Evolutionary conservation across 2,797 vertebrate genomes (phyloP).

Genomic region (Ispidina picta): DNA sequence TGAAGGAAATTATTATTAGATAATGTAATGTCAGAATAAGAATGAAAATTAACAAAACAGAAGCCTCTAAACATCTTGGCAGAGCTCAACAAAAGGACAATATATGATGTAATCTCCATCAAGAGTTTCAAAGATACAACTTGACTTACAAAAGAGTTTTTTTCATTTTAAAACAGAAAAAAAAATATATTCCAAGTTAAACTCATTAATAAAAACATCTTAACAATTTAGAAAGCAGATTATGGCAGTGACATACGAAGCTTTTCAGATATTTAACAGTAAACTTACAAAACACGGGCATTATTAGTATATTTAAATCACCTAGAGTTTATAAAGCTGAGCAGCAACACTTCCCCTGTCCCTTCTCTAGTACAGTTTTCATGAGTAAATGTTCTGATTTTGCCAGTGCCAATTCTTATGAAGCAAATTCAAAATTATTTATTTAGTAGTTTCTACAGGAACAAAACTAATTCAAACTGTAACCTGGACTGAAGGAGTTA

Average conservation of each 20-base stretch:
- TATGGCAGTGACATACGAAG: not conserved
- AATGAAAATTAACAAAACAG: not conserved
- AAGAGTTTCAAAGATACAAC: not conserved
- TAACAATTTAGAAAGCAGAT: not conserved
- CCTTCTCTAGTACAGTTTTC: not conserved
- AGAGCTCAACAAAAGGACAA: not conserved
- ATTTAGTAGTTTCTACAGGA: constrained; percentile 37
- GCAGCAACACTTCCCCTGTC: not conserved
- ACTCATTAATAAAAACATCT: not conserved
- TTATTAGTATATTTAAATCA: not conserved
- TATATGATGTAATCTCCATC: not conserved
- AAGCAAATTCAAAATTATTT: constrained; percentile 49
- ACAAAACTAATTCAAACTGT: not conserved
- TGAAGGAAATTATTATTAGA: not conserved
- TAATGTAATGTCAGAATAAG: not conserved
- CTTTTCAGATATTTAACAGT: not conserved
- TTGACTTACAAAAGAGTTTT: not conserved
- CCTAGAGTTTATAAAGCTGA: not conserved
- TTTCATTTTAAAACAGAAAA: not conserved
- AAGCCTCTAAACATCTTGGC: not conserved
- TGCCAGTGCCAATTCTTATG: not conserved
- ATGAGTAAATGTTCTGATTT: not conserved
- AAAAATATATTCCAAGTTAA: not conserved
- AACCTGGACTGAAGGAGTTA: not conserved
- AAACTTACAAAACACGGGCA: not conserved